A percentile compares a stretch with the other conserved stretches of the same genome.
phyloP scores from a whole-genome alignment of 2,797 vertebrate genomes.

The Acanthiza pusilla region DNA sequence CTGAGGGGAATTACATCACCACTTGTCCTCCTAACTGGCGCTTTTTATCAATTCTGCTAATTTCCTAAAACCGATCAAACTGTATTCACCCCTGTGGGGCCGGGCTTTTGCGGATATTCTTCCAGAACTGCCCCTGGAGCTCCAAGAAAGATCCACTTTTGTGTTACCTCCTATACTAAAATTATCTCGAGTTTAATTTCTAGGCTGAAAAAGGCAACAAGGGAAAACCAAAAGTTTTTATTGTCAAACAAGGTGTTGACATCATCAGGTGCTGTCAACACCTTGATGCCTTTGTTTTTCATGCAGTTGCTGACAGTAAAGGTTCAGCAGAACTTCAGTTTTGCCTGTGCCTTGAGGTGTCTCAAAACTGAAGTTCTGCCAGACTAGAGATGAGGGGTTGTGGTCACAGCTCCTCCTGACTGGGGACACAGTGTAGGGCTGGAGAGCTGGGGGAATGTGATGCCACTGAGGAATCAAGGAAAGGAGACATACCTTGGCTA shows the following conservation, averaged over 20 bases:
- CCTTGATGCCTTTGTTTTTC: background rate
- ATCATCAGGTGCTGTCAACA: background rate
- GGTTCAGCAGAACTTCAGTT: no score
- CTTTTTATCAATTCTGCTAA: no score
- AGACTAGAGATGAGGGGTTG: background rate
- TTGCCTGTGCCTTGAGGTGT: background rate
- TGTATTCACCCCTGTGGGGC: no score
- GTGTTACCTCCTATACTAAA: no score
- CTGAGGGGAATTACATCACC: no score
- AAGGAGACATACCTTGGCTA: slow-evolving; percentile 82
- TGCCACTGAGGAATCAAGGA: background rate
- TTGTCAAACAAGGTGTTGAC: background rate
- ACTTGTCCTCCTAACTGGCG: no score
- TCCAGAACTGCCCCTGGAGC: no score
- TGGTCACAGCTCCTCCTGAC: background rate
- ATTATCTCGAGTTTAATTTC: no score
- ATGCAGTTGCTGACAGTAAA: background rate
- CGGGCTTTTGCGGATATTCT: no score
- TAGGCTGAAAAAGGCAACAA: no score
- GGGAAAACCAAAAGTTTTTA: background rate
- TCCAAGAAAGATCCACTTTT: no score
- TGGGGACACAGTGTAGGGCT: background rate
- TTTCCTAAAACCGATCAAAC: no score
- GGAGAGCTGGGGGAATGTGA: background rate
- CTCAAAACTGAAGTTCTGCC: background rate